These are phyloP conservation scores for Lasioglossum albipes DNA, from an alignment of 1,140 invertebrate genomes.

Conservation along the genomic window DNA sequence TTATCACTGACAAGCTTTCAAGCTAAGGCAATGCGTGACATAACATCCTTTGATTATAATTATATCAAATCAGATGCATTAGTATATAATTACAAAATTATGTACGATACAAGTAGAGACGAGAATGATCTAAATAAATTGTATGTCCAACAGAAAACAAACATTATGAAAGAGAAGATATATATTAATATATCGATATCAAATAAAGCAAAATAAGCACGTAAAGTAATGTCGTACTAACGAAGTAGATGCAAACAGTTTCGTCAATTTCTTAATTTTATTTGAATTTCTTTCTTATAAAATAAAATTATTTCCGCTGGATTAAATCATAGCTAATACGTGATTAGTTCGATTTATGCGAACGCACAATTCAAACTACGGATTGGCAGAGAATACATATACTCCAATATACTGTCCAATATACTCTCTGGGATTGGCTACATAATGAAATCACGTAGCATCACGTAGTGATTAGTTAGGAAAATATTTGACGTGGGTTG, in stretches of 20 bases:
- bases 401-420: too few relatives aligned
- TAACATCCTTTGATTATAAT: slow-evolving; percentile 31
- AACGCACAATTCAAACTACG: background rate
- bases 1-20: slow-evolving; percentile 21
- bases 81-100: slow-evolving; percentile 12
- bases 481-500: too few relatives aligned
- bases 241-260: background rate
- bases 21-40: slow-evolving; percentile 38
- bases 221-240: background rate
- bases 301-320: background rate
- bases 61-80: slow-evolving; percentile 21
- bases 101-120: background rate
- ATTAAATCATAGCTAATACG: background rate
- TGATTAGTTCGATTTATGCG: background rate
- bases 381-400: too few relatives aligned
- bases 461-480: background rate
- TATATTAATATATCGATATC: background rate
- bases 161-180: background rate
- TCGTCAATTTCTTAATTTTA: background rate
- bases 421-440: slow-evolving; percentile 24
- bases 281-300: background rate
- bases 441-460: background rate
- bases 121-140: background rate
- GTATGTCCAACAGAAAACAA: background rate
- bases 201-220: too few relatives aligned